Percentiles rank a stretch among this genome's conserved stretches.
Evolutionary conservation across 2,113 vertebrate genomes (phyloP).

Genomic region (Rhipidura dahli): DNA sequence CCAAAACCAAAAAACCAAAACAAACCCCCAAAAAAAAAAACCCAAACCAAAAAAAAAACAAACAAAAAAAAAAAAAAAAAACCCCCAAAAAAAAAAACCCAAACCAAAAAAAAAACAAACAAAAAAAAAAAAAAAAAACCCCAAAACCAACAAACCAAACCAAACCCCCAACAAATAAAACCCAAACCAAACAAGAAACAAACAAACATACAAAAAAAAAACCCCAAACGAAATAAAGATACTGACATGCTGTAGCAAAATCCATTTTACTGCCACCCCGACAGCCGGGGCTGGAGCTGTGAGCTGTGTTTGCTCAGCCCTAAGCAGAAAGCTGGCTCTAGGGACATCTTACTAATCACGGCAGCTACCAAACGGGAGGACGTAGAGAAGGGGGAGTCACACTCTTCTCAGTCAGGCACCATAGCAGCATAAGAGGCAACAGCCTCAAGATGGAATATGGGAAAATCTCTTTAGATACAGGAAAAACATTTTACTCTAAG

Average conservation of each 20-base stretch:
- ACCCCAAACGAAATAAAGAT: too few species aligned
- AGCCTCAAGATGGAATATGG: background rate
- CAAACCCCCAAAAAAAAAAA: background rate
- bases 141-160: background rate
- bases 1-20: background rate
- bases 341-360: background rate
- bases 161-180: background rate
- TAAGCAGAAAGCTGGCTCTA: background rate
- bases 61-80: background rate
- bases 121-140: background rate
- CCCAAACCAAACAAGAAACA: background rate
- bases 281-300: background rate
- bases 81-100: background rate
- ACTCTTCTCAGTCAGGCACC: background rate
- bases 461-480: background rate
- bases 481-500: background rate
- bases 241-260: background rate
- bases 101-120: too few species aligned
- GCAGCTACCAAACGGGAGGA: background rate
- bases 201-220: background rate
- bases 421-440: background rate
- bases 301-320: background rate
- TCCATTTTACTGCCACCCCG: accelerated
- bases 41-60: background rate
- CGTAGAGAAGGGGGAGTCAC: background rate